Base-by-base conservation (phyloP, 1,140 invertebrate genomes). In the Drosophila nebulosa region DNA sequence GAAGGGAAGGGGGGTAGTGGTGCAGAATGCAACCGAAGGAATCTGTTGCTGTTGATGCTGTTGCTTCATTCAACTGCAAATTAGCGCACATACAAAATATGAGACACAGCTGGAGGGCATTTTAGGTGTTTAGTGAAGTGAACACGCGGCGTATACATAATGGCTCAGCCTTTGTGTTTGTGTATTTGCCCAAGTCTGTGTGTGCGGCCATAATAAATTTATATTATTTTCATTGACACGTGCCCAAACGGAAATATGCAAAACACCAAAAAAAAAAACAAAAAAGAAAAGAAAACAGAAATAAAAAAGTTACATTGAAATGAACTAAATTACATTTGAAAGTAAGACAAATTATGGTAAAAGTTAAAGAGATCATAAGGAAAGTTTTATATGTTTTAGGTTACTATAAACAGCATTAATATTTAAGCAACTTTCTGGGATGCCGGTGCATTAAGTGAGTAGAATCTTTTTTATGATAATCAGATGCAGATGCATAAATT, bases 31-130 rank as follows among this genome's bases (percentile, higher is more conserved):
- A 75, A 56, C 52, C 26, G 16, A 51, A 61, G 64, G 57, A 69
- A 68, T 73, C 61, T 78, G 71, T 50, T 64, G 14, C 14, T 14
- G 24, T 32, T 39, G 53, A 32, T 42, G 53, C 32, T 61, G 73
- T 42, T 73, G 69, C 80, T 58, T 63, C 69, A 80, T 85, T 85
- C 80, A 85, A 55, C 74, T 78, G 74, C 69, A 85, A 80, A 86
- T 85, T 85, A 86, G 81, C 58, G 78, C 64, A 56, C 69, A 75
- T 68, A 80, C 53, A 80, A 74, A 69, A 78, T 71, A 71, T 74
- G 66, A 66, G 64, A 62, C 12, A 18, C 39, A 22, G 63, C 59
- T 50, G 53, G 62, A 16, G 4, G 53, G 18, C 16, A 36, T 55
- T 42, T 42, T 35, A 21, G 10, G 35, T 16, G 68, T 55, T 55